phyloP scores from a whole-genome alignment of 2,888 invertebrate genomes.

The Lacanobia oleracea region DNA sequence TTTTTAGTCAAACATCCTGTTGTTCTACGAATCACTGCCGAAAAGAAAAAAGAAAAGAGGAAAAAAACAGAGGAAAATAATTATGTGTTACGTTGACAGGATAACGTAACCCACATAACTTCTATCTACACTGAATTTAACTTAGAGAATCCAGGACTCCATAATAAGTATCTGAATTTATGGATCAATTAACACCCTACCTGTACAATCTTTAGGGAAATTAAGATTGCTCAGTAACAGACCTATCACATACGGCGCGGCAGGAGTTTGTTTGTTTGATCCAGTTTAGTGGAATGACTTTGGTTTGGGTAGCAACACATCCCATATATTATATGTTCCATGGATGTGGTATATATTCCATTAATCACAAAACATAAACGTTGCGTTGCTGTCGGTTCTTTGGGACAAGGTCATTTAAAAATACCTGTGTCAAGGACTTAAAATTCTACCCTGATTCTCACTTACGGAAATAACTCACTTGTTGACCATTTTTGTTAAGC shows the following conservation, averaged over 20 bases:
- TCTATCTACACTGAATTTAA: neutral
- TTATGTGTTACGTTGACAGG: too few species aligned
- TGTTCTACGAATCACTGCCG: neutral
- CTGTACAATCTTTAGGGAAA: constrained; percentile 14
- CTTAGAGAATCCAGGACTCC: neutral
- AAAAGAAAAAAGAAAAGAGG: too few species aligned
- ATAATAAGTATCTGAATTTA: neutral
- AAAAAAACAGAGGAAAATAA: too few species aligned
- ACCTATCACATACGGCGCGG: neutral
- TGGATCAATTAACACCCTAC: neutral
- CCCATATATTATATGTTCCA: too few species aligned
- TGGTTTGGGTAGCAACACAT: constrained; percentile 6
- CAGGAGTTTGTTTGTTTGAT: constrained; percentile 20
- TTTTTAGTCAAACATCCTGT: too few species aligned
- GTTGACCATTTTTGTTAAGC: neutral
- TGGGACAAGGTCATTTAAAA: constrained; percentile 8
- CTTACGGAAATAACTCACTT: neutral
- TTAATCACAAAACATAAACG: neutral
- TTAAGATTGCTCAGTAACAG: constrained; percentile 17
- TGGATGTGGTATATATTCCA: too few species aligned
- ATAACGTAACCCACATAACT: neutral
- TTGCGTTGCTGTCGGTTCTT: neutral
- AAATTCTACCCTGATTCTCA: neutral
- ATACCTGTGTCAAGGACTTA: neutral
- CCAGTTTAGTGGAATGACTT: constrained; percentile 10